Percentiles rank a stretch among this genome's conserved stretches.
Conservation (phyloP, 2,797 vertebrate genomes). For the Pseudomugil tenellus region DNA sequence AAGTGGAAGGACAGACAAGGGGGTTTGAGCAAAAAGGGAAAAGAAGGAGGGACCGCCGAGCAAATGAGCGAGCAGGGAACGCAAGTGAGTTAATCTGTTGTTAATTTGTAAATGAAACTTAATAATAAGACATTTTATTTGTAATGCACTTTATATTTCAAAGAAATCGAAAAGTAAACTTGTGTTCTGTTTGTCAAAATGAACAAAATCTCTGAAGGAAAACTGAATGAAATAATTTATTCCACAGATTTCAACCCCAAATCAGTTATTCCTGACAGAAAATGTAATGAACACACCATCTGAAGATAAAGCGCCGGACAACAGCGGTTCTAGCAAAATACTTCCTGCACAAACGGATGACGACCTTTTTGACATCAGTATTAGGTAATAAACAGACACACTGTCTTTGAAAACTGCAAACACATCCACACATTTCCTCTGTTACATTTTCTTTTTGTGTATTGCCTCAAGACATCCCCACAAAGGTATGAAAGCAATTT, state of each 20-base stretch:
- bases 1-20: constrained; percentile 66
- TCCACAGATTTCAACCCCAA: constrained; percentile 37
- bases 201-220: neutral
- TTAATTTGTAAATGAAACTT: too few species aligned
- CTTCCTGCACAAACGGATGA: constrained; percentile 30
- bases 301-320: constrained; percentile 32
- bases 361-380: constrained; percentile 1
- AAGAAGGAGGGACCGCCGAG: constrained; percentile 13
- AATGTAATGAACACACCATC: constrained; percentile 19
- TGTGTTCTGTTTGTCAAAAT: neutral
- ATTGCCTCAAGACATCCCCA: neutral
- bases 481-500: constrained; percentile 53
- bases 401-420: neutral
- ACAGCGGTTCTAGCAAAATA: constrained; percentile 20
- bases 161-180: too few species aligned
- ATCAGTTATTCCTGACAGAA: constrained; percentile 32
- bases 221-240: constrained; percentile 11
- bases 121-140: too few species aligned
- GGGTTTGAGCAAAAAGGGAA: constrained; percentile 48
- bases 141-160: too few species aligned
- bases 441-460: neutral
- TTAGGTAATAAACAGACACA: constrained; percentile 56
- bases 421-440: neutral
- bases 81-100: constrained; percentile 59
- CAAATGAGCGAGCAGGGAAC: constrained; percentile 15